Evolutionary conservation across 2,888 invertebrate genomes (phyloP).

Genomic region (Hermaeophaga mercurialis): DNA sequence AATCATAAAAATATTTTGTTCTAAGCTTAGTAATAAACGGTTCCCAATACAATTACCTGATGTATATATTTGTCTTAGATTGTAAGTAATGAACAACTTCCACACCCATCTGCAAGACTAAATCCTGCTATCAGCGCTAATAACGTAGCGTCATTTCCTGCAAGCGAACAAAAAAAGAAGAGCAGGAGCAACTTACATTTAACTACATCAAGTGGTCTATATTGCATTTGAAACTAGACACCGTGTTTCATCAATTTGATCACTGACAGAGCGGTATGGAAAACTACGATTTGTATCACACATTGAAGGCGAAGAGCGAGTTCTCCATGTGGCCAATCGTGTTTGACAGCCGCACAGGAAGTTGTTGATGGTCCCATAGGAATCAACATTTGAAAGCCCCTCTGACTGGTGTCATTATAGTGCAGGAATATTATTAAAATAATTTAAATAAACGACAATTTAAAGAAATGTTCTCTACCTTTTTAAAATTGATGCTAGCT

Average conservation of each 20-base stretch:
- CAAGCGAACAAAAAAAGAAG: neutral
- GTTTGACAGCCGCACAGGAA: neutral
- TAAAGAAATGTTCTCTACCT: too few species aligned
- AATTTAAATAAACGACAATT: too few species aligned
- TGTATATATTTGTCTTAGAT: too few species aligned
- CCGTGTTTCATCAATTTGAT: neutral
- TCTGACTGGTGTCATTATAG: neutral
- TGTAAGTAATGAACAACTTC: too few species aligned
- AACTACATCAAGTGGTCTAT: neutral
- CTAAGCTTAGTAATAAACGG: too few species aligned
- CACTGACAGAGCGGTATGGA: neutral
- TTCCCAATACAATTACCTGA: too few species aligned
- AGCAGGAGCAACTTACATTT: neutral
- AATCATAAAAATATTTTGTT: too few species aligned
- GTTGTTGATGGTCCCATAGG: neutral
- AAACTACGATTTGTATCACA: neutral
- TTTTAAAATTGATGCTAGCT: too few species aligned
- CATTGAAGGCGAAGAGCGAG: neutral
- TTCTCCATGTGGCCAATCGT: neutral
- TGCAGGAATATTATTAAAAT: neutral
- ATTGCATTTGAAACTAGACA: neutral
- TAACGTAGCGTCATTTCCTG: neutral
- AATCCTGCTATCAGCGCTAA: neutral
- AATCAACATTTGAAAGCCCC: neutral
- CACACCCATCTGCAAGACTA: too few species aligned